These are phyloP conservation scores for Sebastes cheni DNA, from an alignment of 2,797 vertebrate genomes.

Conservation along the genomic window DNA sequence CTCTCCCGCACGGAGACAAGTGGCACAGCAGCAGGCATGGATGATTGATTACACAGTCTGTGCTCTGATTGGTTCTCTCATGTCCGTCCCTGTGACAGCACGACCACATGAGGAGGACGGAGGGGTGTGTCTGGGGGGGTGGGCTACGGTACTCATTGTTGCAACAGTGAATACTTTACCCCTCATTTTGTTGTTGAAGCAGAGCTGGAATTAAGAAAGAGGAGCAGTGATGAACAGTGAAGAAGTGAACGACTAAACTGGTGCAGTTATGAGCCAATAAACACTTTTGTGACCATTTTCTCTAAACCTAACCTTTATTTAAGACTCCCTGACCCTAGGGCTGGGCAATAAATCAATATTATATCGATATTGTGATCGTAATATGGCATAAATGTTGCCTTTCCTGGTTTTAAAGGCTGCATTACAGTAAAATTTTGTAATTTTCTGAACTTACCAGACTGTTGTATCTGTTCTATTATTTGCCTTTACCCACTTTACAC, in stretches of 20 bases:
- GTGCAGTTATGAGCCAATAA: background rate
- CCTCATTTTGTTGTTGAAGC: conserved; percentile 31
- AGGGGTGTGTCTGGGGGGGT: conserved; percentile 43
- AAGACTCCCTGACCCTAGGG: background rate
- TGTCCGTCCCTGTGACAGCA: conserved; percentile 28
- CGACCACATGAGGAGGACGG: conserved; percentile 1
- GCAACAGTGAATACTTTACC: conserved; percentile 1
- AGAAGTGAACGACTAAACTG: background rate
- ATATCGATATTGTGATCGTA: too few relatives aligned
- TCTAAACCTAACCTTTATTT: background rate
- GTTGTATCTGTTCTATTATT: too few relatives aligned
- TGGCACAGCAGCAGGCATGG: conserved; percentile 43
- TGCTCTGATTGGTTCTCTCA: conserved; percentile 41
- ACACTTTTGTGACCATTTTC: background rate
- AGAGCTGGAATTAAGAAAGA: conserved; percentile 4
- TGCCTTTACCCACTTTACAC: too few relatives aligned
- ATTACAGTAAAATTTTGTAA: too few relatives aligned
- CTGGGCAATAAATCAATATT: too few relatives aligned
- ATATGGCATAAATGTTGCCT: too few relatives aligned
- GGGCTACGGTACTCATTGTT: conserved; percentile 50
- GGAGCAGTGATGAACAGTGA: background rate
- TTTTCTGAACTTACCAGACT: too few relatives aligned
- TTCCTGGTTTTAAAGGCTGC: too few relatives aligned
- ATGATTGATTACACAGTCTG: conserved; percentile 61
- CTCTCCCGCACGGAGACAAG: conserved; percentile 30